These are phyloP conservation scores for Cynocephalus volans DNA, from an alignment of 2,113 vertebrate species.

Conservation along the genomic window DNA sequence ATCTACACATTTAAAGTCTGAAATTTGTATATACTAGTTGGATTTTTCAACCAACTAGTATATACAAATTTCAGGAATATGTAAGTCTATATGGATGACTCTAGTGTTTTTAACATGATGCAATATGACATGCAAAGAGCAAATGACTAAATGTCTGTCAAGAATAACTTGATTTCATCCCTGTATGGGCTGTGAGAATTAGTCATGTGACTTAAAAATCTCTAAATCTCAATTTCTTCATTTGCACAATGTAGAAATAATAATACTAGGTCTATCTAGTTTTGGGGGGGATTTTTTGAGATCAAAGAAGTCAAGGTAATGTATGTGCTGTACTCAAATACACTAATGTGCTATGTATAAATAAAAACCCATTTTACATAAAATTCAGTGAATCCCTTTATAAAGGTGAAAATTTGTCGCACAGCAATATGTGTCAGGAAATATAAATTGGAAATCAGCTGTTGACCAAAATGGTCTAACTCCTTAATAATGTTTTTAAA, in stretches of 20 bases:
- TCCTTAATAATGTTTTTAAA: background rate
- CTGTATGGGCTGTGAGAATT: background rate
- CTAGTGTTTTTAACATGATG: background rate
- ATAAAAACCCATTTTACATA: background rate
- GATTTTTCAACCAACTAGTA: background rate
- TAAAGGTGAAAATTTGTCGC: background rate
- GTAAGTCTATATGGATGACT: background rate
- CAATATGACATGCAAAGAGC: background rate
- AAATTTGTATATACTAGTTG: too few relatives aligned
- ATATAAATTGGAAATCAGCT: background rate
- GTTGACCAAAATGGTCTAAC: background rate
- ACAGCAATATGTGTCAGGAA: background rate
- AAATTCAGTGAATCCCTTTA: background rate
- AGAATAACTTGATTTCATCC: background rate
- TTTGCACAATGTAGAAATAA: background rate
- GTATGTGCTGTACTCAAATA: accelerated
- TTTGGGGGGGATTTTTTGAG: background rate
- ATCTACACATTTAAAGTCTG: background rate
- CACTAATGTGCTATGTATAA: background rate
- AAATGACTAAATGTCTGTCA: background rate
- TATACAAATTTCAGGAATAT: background rate
- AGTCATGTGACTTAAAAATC: background rate
- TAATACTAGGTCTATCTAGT: background rate
- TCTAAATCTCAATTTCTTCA: background rate
- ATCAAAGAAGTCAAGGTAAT: background rate